A percentile compares a stretch with the other conserved stretches of the same genome.
Conservation (phyloP, 2,113 vertebrate genomes). For the Galemys pyrenaicus region DNA sequence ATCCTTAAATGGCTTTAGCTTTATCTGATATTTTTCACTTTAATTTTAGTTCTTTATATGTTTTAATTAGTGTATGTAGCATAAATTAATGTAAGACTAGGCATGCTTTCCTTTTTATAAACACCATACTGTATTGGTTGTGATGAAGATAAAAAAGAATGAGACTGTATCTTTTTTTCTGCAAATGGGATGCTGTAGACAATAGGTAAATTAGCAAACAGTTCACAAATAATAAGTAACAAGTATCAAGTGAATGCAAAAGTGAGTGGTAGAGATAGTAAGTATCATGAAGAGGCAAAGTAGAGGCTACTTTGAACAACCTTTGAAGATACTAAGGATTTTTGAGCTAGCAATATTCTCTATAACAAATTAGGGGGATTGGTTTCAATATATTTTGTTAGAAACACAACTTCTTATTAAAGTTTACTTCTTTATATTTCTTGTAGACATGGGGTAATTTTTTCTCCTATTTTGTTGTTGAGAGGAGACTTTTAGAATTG, state of each 20-base stretch:
- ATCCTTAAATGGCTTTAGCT: background rate
- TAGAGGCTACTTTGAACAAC: background rate
- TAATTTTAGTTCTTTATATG: background rate
- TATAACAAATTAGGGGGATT: background rate
- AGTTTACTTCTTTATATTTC: background rate
- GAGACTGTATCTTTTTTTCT: background rate
- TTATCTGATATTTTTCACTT: background rate
- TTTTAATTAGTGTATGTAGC: background rate
- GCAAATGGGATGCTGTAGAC: background rate
- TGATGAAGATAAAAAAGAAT: background rate
- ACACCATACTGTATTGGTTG: background rate
- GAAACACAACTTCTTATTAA: background rate
- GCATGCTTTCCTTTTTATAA: background rate
- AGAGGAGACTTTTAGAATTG: slow-evolving; percentile 10
- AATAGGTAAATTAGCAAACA: background rate
- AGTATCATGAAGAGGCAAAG: background rate
- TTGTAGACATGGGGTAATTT: background rate
- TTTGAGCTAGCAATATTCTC: background rate
- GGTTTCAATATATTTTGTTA: background rate
- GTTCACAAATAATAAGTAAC: background rate
- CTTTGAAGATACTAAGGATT: background rate
- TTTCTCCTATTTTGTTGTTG: background rate
- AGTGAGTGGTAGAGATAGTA: background rate
- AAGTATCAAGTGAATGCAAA: background rate
- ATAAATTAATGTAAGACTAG: background rate